Conservation (phyloP, 2,888 invertebrate genomes). For the Macropis europaea region DNA sequence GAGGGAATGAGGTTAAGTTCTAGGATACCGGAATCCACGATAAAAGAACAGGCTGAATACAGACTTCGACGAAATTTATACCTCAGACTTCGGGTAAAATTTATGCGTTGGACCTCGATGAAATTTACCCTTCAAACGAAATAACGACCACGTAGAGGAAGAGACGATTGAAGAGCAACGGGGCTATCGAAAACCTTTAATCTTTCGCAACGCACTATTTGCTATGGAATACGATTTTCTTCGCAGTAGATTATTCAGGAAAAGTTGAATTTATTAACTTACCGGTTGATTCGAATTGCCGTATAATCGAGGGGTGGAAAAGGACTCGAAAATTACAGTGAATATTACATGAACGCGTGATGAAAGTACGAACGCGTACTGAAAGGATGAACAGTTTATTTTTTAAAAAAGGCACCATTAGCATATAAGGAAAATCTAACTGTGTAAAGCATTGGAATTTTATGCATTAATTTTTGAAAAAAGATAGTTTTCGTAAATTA, state of each 20-base stretch:
- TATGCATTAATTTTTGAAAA: no score
- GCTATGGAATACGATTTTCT: not conserved
- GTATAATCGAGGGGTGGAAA: no score
- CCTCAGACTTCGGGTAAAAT: slow-evolving; percentile 19
- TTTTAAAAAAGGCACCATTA: no score
- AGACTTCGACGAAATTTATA: slow-evolving; percentile 35
- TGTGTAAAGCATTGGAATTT: no score
- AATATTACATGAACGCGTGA: no score
- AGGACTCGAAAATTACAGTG: no score
- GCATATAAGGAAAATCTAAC: no score
- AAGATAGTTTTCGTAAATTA: no score
- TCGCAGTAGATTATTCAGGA: not conserved
- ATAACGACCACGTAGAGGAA: slow-evolving; percentile 4
- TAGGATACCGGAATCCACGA: slow-evolving; percentile 53
- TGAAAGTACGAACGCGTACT: no score
- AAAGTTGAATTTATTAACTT: not conserved
- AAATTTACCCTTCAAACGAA: slow-evolving; percentile 41
- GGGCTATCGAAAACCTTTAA: slow-evolving; percentile 4
- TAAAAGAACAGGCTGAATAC: slow-evolving; percentile 32
- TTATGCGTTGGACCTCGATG: slow-evolving; percentile 27
- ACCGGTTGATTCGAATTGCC: not conserved
- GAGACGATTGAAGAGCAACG: slow-evolving; percentile 15
- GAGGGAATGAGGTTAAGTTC: slow-evolving; percentile 57
- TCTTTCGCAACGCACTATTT: not conserved
- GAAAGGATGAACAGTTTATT: no score